phyloP scores from a whole-genome alignment of 1,140 invertebrate genomes.

The Calephelis nemesis region DNA sequence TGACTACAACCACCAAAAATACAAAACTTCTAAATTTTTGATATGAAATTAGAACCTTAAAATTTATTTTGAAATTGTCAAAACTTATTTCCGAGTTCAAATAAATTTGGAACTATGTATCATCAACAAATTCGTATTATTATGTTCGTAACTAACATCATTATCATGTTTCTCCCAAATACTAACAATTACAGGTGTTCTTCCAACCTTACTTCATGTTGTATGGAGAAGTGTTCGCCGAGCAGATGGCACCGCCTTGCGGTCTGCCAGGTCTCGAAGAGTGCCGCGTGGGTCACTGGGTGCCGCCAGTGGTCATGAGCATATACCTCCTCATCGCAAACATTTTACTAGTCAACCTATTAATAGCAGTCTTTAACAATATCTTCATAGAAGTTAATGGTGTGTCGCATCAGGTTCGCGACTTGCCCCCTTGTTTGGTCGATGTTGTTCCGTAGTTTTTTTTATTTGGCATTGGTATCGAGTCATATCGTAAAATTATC shows the following conservation, averaged over 20 bases:
- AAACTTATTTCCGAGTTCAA: not conserved
- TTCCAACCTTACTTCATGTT: slow-evolving; percentile 99
- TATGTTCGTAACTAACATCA: not conserved
- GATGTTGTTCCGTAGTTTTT: slow-evolving; percentile 51
- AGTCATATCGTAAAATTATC: slow-evolving; percentile 5
- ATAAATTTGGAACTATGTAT: not conserved
- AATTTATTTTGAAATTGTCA: not conserved
- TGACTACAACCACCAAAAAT: too few relatives aligned
- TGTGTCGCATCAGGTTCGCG: slow-evolving; percentile 90
- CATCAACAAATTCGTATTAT: not conserved
- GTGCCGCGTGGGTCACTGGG: slow-evolving; percentile 94
- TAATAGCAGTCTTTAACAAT: slow-evolving; percentile 99
- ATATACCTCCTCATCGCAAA: slow-evolving; percentile 97
- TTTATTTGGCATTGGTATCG: slow-evolving; percentile 15
- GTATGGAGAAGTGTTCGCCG: slow-evolving; percentile 98
- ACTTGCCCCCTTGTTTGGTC: slow-evolving; percentile 30
- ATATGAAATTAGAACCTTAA: not conserved
- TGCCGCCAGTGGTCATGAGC: slow-evolving; percentile 96
- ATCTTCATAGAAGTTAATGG: slow-evolving; percentile 98
- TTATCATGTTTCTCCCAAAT: slow-evolving; percentile 8
- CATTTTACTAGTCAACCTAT: slow-evolving; percentile 96
- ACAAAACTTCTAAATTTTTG: too few relatives aligned
- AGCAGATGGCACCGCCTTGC: slow-evolving; percentile 91
- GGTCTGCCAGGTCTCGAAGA: slow-evolving; percentile 84
- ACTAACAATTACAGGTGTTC: slow-evolving; percentile 85